These are phyloP conservation scores for Pristiophorus japonicus DNA, from an alignment of 2,113 vertebrate genomes.

Conservation along the genomic window DNA sequence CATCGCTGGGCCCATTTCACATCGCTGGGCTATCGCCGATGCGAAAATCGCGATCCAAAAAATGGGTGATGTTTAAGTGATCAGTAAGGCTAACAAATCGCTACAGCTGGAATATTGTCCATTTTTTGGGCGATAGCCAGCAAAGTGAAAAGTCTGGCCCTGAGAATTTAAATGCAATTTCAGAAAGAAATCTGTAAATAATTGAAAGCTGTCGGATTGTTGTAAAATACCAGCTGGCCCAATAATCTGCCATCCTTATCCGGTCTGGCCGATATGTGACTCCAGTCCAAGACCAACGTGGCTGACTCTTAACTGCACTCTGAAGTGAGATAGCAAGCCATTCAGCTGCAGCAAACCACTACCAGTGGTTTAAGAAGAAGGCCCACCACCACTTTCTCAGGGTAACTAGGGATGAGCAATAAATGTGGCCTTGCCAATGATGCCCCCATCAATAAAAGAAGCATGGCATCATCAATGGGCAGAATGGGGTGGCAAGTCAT, in stretches of 20 bases:
- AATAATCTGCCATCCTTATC: not conserved
- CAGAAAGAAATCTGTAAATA: not conserved
- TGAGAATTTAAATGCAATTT: not conserved
- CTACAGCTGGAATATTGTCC: no score
- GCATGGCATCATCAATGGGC: not conserved
- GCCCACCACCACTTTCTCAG: not conserved
- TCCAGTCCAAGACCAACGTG: not conserved
- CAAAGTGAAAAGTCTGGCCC: no score
- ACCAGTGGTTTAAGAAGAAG: no score
- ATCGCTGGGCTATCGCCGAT: no score
- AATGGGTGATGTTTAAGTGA: no score
- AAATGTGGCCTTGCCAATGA: not conserved
- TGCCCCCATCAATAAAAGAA: not conserved
- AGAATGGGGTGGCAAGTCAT: not conserved
- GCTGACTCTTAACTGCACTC: not conserved
- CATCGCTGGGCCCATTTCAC: no score
- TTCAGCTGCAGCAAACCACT: not conserved
- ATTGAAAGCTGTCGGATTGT: not conserved
- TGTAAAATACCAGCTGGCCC: not conserved
- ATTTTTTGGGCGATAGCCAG: no score
- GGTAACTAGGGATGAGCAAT: not conserved
- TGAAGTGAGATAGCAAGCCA: not conserved
- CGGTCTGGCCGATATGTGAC: not conserved
- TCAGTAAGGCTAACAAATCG: no score
- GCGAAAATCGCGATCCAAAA: no score